phyloP scores from a whole-genome alignment of 23 tunicate species.

The Corella eumyota region DNA sequence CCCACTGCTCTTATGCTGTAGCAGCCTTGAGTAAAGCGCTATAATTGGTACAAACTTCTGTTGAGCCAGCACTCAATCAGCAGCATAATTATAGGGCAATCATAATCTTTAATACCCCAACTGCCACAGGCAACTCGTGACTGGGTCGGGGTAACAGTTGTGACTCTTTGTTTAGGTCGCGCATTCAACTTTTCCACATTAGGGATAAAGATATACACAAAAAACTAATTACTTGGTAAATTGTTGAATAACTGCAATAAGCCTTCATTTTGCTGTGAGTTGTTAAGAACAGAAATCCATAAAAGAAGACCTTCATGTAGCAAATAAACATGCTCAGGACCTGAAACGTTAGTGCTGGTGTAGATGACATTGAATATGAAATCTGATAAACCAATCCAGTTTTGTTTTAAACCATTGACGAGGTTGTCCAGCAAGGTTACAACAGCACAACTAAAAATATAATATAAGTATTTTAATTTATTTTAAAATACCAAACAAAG shows the following conservation, averaged over 20 bases:
- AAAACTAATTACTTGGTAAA: too few relatives aligned
- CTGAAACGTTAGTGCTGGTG: conserved; percentile 25
- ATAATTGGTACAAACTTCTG: not conserved
- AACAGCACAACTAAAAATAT: conserved; percentile 36
- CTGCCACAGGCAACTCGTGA: too few relatives aligned
- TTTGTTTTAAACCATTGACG: conserved; percentile 18
- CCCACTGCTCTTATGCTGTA: not conserved
- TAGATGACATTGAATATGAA: conserved; percentile 32
- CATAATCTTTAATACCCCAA: not conserved
- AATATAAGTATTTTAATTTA: not conserved
- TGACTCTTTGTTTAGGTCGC: too few relatives aligned
- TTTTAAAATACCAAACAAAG: not conserved
- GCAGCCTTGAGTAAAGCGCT: too few relatives aligned
- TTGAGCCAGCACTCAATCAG: not conserved
- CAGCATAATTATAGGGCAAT: not conserved
- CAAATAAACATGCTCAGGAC: conserved; percentile 54
- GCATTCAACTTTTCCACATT: too few relatives aligned
- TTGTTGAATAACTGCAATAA: conserved; percentile 50
- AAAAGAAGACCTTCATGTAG: conserved; percentile 62
- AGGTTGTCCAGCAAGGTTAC: conserved; percentile 28
- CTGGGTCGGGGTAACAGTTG: too few relatives aligned
- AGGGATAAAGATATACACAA: too few relatives aligned
- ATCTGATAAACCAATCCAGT: conserved; percentile 4
- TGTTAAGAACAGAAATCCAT: conserved; percentile 54
- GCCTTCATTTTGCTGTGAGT: conserved; percentile 19